Evolutionary conservation across 2,888 invertebrate species (phyloP), one percentile per base, ranked within the genome.

Genomic region (Corythucha ciliata): DNA sequence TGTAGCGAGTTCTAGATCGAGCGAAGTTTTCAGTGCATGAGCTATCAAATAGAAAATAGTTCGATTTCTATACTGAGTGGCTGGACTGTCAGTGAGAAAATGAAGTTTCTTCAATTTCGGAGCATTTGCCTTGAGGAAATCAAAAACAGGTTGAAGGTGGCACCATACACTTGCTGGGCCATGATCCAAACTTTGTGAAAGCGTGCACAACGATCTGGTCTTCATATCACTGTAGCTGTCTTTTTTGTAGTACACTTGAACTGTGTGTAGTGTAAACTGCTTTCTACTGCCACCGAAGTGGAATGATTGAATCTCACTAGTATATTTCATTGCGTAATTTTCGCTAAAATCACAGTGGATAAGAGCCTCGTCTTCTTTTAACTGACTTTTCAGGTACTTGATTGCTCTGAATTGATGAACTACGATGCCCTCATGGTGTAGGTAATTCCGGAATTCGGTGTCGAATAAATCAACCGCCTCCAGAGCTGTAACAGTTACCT

Each of bases 41-140:
- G 4, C 3, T 3, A 48, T 5, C 4, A 41, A 39, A 20, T 40
- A 40, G 18, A 48, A 48, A 21, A 40, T 18, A 14, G 48, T 48
- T 25, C 26, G 36, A 40, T 48, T 48, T 24, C 48, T 4, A 39
- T 48, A 48, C 21, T 48, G 48, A n/a, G 48, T 48, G 3, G 48
- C 7, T 6, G 48, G 48, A 5, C 21, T 27, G 16, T 48, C 48
- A 7, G 42, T 27, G 16, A 16, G 24, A 27, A 44, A 27, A n/a
- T 44, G 26, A 16, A 44, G 14, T 16, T 16, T 33, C n/a, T 46
- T 18, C 2, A 18, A 21, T 16, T 33, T n/a, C 2, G 33, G 42
- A 14, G 42, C 24, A 25, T 25, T 22, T 12, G 5, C 24, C 5
- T 21, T n/a, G 8, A 27, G 14, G 27, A 42, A 42, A 22, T 42